Percentiles rank a stretch among this genome's conserved stretches.
phyloP scores from a whole-genome alignment of 1,140 invertebrate genomes.

The Drosophila biarmipes region DNA sequence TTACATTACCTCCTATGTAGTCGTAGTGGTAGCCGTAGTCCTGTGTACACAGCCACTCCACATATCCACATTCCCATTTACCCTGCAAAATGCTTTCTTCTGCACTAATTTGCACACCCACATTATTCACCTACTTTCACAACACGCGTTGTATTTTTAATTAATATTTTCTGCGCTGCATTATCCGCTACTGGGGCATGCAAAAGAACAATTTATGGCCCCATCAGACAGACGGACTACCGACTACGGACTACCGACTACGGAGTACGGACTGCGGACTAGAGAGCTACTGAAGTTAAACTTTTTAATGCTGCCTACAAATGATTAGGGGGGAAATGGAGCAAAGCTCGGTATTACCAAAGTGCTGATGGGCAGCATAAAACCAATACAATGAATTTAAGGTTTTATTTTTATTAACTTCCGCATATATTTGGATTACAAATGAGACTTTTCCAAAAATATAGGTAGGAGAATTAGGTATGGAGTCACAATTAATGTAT shows the following conservation, averaged over 20 bases:
- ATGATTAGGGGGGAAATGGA: background rate
- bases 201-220: conserved; percentile 9
- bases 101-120: conserved; percentile 13
- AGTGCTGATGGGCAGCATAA: background rate
- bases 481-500: no score
- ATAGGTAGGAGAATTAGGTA: no score
- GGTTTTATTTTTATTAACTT: background rate
- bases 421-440: no score
- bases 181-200: conserved; percentile 11
- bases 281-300: background rate
- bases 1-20: conserved; percentile 11
- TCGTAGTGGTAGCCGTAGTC: background rate
- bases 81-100: conserved; percentile 2
- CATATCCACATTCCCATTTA: background rate
- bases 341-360: background rate
- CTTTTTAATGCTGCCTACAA: conserved; percentile 4
- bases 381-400: background rate
- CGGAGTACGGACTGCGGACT: no score
- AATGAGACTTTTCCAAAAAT: no score
- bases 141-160: conserved; percentile 58
- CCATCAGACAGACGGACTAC: background rate
- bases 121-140: background rate
- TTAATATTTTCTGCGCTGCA: conserved; percentile 63
- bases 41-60: background rate
- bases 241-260: no score